Percentiles rank a stretch among this genome's conserved stretches.
Conservation (phyloP, 92 coral and sea anemone genomes). For the Bergia sp. region DNA sequence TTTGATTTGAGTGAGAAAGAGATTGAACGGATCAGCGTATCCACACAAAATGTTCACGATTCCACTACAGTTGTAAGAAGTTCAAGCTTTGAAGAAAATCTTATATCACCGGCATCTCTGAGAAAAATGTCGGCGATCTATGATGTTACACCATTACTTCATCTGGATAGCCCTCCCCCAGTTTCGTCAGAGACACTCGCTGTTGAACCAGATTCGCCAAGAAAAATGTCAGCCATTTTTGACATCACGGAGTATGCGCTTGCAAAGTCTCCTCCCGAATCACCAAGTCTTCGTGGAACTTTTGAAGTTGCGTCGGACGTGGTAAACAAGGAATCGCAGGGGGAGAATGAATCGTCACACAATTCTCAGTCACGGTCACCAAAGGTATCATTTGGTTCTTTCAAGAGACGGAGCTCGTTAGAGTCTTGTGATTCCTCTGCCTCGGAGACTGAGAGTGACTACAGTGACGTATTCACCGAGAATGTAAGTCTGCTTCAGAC, state of each 20-base stretch:
- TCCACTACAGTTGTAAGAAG: slow-evolving; percentile 74
- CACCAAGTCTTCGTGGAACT: slow-evolving; percentile 46
- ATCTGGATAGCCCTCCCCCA: slow-evolving; percentile 69
- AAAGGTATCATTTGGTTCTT: slow-evolving; percentile 39
- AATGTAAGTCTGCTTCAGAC: slow-evolving; percentile 8
- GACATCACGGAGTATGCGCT: slow-evolving; percentile 75
- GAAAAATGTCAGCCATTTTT: slow-evolving; percentile 79
- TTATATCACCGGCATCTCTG: slow-evolving; percentile 67
- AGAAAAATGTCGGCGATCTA: slow-evolving; percentile 77
- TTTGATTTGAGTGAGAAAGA: slow-evolving; percentile 91
- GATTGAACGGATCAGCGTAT: slow-evolving; percentile 69
- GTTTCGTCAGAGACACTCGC: background rate
- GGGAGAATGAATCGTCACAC: slow-evolving; percentile 21
- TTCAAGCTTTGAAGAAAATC: slow-evolving; percentile 64
- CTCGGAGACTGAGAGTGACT: slow-evolving; percentile 83
- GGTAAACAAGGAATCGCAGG: background rate
- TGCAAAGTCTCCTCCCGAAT: slow-evolving; percentile 82
- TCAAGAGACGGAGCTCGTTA: background rate
- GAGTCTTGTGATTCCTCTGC: slow-evolving; percentile 68
- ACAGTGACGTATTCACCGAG: slow-evolving; percentile 84
- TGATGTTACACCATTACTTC: slow-evolving; percentile 65
- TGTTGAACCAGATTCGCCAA: slow-evolving; percentile 53
- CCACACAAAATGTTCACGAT: slow-evolving; percentile 64
- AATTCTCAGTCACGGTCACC: slow-evolving; percentile 54
- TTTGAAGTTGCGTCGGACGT: slow-evolving; percentile 29